A percentile compares a stretch with the other conserved stretches of the same genome.
These are phyloP conservation scores for Diplosoma virens DNA, from an alignment of 23 tunicate genomes.

Conservation along the genomic window DNA sequence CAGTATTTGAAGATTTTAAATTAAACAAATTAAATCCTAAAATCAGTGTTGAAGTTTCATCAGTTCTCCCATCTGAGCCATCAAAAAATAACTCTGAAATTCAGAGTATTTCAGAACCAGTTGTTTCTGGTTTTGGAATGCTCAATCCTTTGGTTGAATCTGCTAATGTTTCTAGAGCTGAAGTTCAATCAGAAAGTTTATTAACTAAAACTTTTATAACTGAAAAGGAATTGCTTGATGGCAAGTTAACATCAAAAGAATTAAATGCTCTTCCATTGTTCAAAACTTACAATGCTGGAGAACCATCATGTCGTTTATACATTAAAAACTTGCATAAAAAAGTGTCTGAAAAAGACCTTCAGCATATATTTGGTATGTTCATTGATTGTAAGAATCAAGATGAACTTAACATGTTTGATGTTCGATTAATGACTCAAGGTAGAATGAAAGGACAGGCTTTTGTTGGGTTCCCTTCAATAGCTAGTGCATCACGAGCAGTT, in stretches of 20 bases:
- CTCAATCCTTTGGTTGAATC: not conserved
- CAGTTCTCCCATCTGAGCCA: not conserved
- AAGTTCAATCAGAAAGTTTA: not conserved
- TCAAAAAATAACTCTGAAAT: not conserved
- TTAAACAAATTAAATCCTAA: not conserved
- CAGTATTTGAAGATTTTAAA: not conserved
- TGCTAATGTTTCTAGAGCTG: not conserved
- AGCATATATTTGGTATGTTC: constrained; percentile 69
- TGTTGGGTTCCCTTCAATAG: constrained; percentile 59
- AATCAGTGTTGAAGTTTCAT: not conserved
- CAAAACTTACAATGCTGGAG: constrained; percentile 51
- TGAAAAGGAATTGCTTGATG: constrained; percentile 38
- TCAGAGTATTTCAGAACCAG: not conserved
- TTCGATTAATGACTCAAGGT: constrained; percentile 74
- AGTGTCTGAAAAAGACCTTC: constrained; percentile 75
- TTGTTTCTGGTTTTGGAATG: constrained; percentile 46
- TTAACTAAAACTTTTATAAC: constrained; percentile 52
- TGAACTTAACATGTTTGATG: constrained; percentile 66
- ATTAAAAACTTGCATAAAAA: constrained; percentile 69
- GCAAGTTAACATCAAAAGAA: constrained; percentile 36
- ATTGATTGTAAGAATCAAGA: constrained; percentile 45
- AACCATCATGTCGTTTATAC: constrained; percentile 66
- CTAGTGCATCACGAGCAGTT: constrained; percentile 54
- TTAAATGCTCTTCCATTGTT: constrained; percentile 39
- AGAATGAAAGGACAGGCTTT: constrained; percentile 95